Conservation (phyloP, 2,888 invertebrate genomes). For the Drosophila mimetica region DNA sequence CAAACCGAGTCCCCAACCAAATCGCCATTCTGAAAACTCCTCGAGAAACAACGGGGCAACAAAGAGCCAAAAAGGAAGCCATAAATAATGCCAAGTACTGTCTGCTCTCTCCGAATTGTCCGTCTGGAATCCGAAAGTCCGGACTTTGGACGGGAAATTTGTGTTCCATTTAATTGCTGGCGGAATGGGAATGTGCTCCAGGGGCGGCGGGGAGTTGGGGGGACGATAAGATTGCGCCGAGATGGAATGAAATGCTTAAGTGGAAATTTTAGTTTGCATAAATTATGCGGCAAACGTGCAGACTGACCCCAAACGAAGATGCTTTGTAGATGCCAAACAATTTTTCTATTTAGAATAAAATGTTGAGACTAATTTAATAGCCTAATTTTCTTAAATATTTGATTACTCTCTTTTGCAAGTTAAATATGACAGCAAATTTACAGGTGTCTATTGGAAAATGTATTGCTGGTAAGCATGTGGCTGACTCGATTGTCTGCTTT, state of each 20-base stretch:
- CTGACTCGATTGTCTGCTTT: not conserved
- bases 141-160: constrained; percentile 34
- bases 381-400: too few species aligned
- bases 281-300: constrained; percentile 60
- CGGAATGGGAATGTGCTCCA: constrained; percentile 6
- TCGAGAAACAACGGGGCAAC: constrained; percentile 20
- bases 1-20: constrained; percentile 11
- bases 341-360: not conserved
- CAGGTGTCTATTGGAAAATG: too few species aligned
- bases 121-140: constrained; percentile 13
- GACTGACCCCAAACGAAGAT: constrained; percentile 28
- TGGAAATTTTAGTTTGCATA: constrained; percentile 63
- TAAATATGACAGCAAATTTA: too few species aligned
- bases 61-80: constrained; percentile 45
- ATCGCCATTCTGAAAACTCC: constrained; percentile 34
- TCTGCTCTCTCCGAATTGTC: constrained; percentile 43
- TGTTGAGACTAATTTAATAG: too few species aligned
- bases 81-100: constrained; percentile 69
- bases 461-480: not conserved
- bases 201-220: not conserved
- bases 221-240: constrained; percentile 30
- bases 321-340: not conserved
- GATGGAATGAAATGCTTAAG: constrained; percentile 49
- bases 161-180: constrained; percentile 60
- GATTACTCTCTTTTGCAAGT: too few species aligned